Percentiles rank a stretch among this genome's conserved stretches.
These are phyloP conservation scores for Cisticola juncidis DNA, from an alignment of 2,113 vertebrate species.

Conservation along the genomic window DNA sequence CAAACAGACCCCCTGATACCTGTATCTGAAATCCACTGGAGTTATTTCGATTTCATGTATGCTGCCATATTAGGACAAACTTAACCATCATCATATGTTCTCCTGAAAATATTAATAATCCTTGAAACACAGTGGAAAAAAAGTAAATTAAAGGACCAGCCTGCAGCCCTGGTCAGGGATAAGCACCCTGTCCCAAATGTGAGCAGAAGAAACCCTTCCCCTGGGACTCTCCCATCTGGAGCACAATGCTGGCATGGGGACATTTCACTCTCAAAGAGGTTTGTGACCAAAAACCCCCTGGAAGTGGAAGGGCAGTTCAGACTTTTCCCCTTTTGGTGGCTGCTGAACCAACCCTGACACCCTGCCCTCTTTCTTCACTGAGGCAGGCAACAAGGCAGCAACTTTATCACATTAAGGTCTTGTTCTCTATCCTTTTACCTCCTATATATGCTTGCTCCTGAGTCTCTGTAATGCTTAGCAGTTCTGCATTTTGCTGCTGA, in stretches of 20 bases:
- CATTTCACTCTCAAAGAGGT: not conserved
- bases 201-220: rapidly evolving
- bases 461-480: slow-evolving; percentile 85
- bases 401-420: not conserved
- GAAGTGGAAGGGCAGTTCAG: not conserved
- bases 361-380: rapidly evolving
- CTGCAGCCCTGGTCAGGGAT: not conserved
- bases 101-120: not conserved
- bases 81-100: not conserved
- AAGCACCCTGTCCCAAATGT: no score
- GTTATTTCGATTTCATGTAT: not conserved
- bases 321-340: not conserved
- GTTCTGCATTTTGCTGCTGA: slow-evolving; percentile 86
- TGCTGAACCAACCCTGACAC: not conserved
- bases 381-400: not conserved
- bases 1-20: not conserved
- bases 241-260: not conserved
- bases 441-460: slow-evolving; percentile 85
- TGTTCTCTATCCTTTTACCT: slow-evolving; percentile 72
- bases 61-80: not conserved
- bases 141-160: not conserved
- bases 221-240: not conserved
- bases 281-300: not conserved
- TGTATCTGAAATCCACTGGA: not conserved
- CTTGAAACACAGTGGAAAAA: not conserved